phyloP scores from a whole-genome alignment of 1,140 invertebrate genomes.

The Proctacanthus coquilletti region DNA sequence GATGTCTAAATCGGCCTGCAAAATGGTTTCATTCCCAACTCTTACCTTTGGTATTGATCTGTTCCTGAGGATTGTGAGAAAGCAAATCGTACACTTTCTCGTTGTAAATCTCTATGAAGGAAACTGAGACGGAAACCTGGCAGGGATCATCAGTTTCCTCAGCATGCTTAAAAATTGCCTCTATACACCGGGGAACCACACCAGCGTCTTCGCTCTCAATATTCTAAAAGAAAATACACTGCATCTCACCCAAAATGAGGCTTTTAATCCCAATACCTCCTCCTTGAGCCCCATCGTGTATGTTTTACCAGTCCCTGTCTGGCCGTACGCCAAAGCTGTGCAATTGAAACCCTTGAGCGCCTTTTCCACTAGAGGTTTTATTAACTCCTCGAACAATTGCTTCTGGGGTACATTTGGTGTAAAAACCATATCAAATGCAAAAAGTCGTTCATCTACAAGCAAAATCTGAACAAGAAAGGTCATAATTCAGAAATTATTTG shows the following conservation, averaged over 20 bases:
- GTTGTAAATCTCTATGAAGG: slow-evolving; percentile 67
- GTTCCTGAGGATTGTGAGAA: slow-evolving; percentile 40
- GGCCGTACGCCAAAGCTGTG: slow-evolving; percentile 64
- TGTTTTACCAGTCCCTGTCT: slow-evolving; percentile 65
- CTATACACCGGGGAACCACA: slow-evolving; percentile 11
- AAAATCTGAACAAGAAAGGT: slow-evolving; percentile 7
- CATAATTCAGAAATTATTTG: neutral
- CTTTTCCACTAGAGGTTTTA: slow-evolving; percentile 56
- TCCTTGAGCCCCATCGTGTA: slow-evolving; percentile 65
- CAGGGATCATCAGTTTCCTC: slow-evolving; percentile 2
- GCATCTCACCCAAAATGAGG: neutral
- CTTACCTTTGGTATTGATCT: slow-evolving; percentile 61
- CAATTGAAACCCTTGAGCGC: slow-evolving; percentile 52
- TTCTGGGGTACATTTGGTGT: slow-evolving; percentile 34
- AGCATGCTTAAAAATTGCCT: slow-evolving; percentile 8
- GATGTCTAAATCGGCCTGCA: too few relatives aligned
- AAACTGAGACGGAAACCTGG: slow-evolving; percentile 39
- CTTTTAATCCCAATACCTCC: slow-evolving; percentile 30
- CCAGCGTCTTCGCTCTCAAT: slow-evolving; percentile 8
- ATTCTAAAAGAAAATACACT: slow-evolving; percentile 3
- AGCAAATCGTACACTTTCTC: slow-evolving; percentile 67
- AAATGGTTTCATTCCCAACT: too few relatives aligned
- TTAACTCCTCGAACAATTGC: slow-evolving; percentile 57
- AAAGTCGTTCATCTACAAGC: slow-evolving; percentile 19
- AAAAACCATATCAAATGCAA: slow-evolving; percentile 49